A percentile compares a stretch with the other conserved stretches of the same genome.
Evolutionary conservation across 1,140 invertebrate genomes (phyloP).

Genomic region (Anastatus disparis): DNA sequence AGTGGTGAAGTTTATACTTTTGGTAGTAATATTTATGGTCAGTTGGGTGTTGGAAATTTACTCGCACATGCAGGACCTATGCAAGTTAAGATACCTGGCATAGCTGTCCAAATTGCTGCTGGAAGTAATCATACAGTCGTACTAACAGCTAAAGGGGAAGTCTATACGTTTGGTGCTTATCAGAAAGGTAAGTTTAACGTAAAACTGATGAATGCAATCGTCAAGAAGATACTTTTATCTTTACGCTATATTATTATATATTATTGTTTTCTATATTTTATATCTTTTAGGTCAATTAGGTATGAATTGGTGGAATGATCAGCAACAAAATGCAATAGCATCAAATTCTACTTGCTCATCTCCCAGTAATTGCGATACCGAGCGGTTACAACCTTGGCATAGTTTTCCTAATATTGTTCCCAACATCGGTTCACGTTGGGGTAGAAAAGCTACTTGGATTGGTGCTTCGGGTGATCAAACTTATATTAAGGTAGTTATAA

Average conservation of each 20-base stretch:
- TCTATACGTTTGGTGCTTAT: conserved; percentile 93
- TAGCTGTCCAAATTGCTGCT: conserved; percentile 82
- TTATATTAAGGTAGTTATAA: conserved; percentile 78
- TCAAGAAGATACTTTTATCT: no score
- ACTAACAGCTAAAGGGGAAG: conserved; percentile 88
- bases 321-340: conserved; percentile 10
- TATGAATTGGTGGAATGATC: conserved; percentile 66
- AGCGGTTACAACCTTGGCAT: conserved; percentile 75
- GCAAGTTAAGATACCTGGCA: conserved; percentile 78
- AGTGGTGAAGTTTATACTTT: conserved; percentile 88
- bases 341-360: conserved; percentile 33
- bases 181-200: conserved; percentile 73
- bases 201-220: no score
- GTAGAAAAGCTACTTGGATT: conserved; percentile 90
- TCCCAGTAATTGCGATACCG: conserved; percentile 53
- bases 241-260: no score
- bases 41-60: conserved; percentile 90
- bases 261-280: no score
- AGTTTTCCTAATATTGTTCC: conserved; percentile 84
- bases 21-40: conserved; percentile 94
- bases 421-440: conserved; percentile 79
- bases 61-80: conserved; percentile 79
- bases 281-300: conserved; percentile 91
- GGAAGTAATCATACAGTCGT: conserved; percentile 96
- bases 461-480: conserved; percentile 95